A percentile compares a stretch with the other conserved stretches of the same genome.
Conservation (phyloP, 2,888 invertebrate genomes). For the Yponomeuta evonymella region DNA sequence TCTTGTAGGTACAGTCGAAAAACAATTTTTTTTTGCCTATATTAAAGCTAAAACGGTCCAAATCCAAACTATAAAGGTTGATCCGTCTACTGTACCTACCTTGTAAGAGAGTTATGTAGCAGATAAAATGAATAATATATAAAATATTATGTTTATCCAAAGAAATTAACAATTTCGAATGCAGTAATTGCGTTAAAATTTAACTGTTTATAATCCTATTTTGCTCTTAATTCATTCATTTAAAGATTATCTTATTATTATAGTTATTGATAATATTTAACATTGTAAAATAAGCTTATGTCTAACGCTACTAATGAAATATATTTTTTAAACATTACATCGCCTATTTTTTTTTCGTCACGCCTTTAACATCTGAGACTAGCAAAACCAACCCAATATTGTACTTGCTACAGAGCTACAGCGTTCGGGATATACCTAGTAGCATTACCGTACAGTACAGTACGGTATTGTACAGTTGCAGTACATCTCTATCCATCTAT, state of each 20-base stretch:
- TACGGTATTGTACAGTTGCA: no score
- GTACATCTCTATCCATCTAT: no score
- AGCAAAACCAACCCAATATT: no score
- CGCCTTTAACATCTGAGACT: no score
- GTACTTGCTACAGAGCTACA: no score
- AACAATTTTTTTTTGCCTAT: no score
- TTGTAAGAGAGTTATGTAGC: background rate
- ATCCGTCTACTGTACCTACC: background rate
- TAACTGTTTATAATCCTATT: background rate
- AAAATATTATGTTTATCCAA: background rate
- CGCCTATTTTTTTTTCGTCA: background rate
- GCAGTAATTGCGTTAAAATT: background rate
- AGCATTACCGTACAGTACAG: no score
- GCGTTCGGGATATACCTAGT: no score
- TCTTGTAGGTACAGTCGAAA: no score
- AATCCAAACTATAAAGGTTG: no score
- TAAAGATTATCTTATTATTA: constrained; percentile 22
- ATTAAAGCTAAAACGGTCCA: no score
- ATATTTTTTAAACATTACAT: constrained; percentile 35
- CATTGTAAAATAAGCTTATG: background rate
- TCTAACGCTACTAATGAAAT: constrained; percentile 23
- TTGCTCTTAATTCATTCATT: constrained; percentile 24
- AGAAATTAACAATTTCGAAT: background rate
- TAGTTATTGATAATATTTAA: background rate
- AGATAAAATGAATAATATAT: background rate